A percentile compares a stretch with the other conserved stretches of the same genome.
Conservation (phyloP, 2,113 vertebrate genomes). For the Miniopterus natalensis region DNA sequence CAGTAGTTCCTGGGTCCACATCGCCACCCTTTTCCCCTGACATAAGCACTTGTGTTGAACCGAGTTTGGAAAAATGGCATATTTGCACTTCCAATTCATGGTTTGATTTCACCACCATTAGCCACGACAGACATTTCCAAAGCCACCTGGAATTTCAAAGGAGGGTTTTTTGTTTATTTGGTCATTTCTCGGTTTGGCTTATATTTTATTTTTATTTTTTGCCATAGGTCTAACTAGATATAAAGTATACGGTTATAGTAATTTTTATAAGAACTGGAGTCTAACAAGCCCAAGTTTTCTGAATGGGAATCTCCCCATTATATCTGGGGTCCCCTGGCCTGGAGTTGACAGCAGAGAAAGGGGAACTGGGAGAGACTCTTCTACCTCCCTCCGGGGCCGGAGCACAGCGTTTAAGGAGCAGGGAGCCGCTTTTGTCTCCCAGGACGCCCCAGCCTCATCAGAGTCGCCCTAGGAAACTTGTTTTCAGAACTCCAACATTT, state of each 20-base stretch:
- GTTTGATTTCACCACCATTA: not conserved
- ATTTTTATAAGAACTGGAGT: not conserved
- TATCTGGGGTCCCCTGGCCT: not conserved
- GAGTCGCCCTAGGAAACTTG: slow-evolving; percentile 43
- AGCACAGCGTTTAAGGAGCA: not conserved
- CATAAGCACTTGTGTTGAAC: not conserved
- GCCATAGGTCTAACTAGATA: not conserved
- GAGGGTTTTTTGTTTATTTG: not conserved
- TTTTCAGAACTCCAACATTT: slow-evolving; percentile 23
- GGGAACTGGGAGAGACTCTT: not conserved
- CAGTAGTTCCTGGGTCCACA: not conserved
- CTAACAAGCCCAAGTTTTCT: not conserved
- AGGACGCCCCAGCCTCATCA: not conserved
- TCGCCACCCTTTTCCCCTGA: not conserved
- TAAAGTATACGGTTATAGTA: not conserved
- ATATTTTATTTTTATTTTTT: not conserved
- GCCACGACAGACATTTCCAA: not conserved
- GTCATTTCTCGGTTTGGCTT: not conserved
- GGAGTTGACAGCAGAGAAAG: not conserved
- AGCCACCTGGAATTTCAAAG: not conserved
- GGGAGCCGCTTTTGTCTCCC: not conserved
- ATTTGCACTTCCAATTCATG: not conserved
- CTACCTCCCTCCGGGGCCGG: not conserved
- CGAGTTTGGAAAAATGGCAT: not conserved
- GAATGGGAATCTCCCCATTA: not conserved